phyloP scores from a whole-genome alignment of 2,797 vertebrate species.

The Lagorchestes hirsutus region DNA sequence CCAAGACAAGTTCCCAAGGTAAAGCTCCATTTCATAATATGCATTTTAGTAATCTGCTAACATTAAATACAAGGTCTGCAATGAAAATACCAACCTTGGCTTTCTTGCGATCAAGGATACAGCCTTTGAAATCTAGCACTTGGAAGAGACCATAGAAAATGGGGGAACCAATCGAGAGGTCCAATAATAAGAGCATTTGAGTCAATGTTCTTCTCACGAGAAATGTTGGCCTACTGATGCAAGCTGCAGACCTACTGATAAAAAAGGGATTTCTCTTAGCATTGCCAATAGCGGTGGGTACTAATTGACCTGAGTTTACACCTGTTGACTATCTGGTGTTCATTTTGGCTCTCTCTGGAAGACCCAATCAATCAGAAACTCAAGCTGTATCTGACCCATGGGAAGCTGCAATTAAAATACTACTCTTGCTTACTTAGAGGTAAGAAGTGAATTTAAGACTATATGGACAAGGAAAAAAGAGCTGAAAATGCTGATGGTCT shows the following conservation, averaged over 20 bases:
- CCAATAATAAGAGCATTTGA: conserved; percentile 70
- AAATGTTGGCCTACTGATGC: conserved; percentile 68
- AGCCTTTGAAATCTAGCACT: conserved; percentile 70
- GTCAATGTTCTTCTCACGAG: conserved; percentile 72
- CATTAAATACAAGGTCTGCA: conserved; percentile 56
- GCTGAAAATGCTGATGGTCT: conserved; percentile 36
- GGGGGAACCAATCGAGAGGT: conserved; percentile 66
- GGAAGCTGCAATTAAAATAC: conserved; percentile 78
- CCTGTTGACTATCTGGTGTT: conserved; percentile 69
- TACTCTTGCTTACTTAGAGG: conserved; percentile 60
- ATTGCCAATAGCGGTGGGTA: conserved; percentile 53
- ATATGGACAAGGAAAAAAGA: conserved; percentile 36
- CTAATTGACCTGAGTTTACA: conserved; percentile 76
- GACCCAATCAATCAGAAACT: conserved; percentile 73
- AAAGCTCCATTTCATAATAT: neutral
- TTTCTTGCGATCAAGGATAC: conserved; percentile 53
- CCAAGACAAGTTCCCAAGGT: neutral
- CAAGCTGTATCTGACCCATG: conserved; percentile 62
- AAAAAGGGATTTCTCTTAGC: conserved; percentile 78
- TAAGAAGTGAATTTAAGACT: conserved; percentile 68
- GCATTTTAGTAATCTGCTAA: conserved; percentile 64
- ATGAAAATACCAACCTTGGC: conserved; percentile 76
- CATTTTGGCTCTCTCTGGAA: conserved; percentile 67
- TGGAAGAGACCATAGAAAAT: conserved; percentile 22
- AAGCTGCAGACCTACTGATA: conserved; percentile 74